These are phyloP conservation scores for Odontomyia ornata DNA, from an alignment of 2,888 invertebrate genomes.

Conservation along the genomic window DNA sequence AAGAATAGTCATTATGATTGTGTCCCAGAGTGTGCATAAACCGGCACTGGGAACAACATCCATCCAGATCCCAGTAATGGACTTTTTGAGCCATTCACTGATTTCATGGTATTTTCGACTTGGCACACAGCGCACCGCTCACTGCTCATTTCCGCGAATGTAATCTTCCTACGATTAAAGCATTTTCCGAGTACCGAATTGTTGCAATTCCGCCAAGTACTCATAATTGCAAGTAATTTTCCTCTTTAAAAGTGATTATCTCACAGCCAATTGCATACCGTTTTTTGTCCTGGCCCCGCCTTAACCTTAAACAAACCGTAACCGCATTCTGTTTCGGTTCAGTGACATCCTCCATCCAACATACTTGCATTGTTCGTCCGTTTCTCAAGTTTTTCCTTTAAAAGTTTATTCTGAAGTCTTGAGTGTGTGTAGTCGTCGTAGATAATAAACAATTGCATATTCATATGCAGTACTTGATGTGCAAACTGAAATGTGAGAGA, in stretches of 20 bases:
- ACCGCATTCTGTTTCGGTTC: slow-evolving; percentile 39
- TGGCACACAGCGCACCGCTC: not conserved
- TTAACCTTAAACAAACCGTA: slow-evolving; percentile 36
- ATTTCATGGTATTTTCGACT: slow-evolving; percentile 2
- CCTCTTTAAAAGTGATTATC: slow-evolving; percentile 46
- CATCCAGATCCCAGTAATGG: not conserved
- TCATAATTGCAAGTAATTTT: slow-evolving; percentile 48
- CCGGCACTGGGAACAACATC: not conserved
- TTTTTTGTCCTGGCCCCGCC: slow-evolving; percentile 42
- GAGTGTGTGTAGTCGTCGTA: too few species aligned
- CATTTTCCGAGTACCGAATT: slow-evolving; percentile 46
- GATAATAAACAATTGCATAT: slow-evolving; percentile 22
- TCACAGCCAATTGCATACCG: slow-evolving; percentile 46
- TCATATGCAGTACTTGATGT: slow-evolving; percentile 15
- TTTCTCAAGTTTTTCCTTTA: not conserved
- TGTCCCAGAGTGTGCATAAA: not conserved
- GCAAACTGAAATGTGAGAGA: slow-evolving; percentile 20
- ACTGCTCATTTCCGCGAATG: not conserved
- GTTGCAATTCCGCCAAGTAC: slow-evolving; percentile 44
- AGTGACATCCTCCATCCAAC: slow-evolving; percentile 8
- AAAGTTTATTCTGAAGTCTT: not conserved
- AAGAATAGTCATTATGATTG: not conserved
- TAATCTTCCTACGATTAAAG: not conserved
- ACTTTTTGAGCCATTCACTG: not conserved
- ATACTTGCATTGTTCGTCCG: not conserved